Evolutionary conservation across 2,113 vertebrate genomes (phyloP).

Genomic region (Garra rufa): DNA sequence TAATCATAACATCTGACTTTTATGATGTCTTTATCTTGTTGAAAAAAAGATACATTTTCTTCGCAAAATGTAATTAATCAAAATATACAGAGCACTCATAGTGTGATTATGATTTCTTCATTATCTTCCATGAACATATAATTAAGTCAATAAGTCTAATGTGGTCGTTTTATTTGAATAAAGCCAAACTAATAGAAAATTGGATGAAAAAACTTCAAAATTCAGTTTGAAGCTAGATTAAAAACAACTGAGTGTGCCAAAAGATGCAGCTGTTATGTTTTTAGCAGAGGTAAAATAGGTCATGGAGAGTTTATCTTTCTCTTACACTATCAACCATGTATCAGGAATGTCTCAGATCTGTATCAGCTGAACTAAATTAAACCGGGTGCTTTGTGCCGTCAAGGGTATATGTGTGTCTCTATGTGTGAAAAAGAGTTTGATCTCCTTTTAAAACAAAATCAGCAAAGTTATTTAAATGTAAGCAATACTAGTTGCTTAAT

Average conservation of each 20-base stretch:
- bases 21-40: background rate
- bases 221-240: background rate
- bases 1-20: constrained; percentile 11
- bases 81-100: constrained; percentile 1
- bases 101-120: constrained; percentile 9
- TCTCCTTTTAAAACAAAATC: background rate
- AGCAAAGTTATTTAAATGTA: background rate
- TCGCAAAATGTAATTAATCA: background rate
- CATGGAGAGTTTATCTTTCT: constrained; percentile 19
- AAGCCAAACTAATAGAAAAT: background rate
- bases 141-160: background rate
- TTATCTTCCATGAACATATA: constrained; percentile 18
- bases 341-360: constrained; percentile 21
- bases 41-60: background rate
- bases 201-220: background rate
- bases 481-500: background rate
- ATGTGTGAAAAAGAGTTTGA: background rate
- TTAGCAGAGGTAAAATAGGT: constrained; percentile 18
- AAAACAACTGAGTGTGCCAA: background rate
- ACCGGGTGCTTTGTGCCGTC: background rate
- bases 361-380: constrained; percentile 15
- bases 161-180: background rate
- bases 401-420: background rate
- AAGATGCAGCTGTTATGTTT: constrained; percentile 2
- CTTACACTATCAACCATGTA: constrained; percentile 19